Conservation (phyloP, 2,113 vertebrate species). For the Zapornia atra region DNA sequence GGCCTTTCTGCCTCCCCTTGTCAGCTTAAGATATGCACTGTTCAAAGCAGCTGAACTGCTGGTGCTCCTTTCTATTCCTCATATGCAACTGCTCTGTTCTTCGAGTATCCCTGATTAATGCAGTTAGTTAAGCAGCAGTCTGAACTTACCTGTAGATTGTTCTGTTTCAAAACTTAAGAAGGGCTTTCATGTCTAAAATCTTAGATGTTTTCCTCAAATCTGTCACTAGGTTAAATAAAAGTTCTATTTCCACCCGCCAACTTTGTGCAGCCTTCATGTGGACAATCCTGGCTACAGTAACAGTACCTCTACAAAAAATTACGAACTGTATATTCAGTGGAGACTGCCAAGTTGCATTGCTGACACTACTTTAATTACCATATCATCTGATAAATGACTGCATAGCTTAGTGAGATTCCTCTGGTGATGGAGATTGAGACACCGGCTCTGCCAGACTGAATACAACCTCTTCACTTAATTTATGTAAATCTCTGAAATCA, state of each 20-base stretch:
- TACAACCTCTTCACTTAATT: conserved; percentile 12
- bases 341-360: background rate
- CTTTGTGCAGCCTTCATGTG: background rate
- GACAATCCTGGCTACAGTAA: background rate
- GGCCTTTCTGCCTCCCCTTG: background rate
- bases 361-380: conserved; percentile 18
- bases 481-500: conserved; percentile 33
- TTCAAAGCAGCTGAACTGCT: background rate
- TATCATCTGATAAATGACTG: conserved; percentile 36
- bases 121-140: background rate
- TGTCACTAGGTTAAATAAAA: background rate
- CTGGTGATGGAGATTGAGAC: background rate
- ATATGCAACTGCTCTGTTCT: background rate
- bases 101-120: background rate
- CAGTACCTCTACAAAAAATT: background rate
- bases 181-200: background rate
- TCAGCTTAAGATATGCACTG: background rate
- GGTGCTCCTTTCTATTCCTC: background rate
- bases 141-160: background rate
- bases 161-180: background rate
- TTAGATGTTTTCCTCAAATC: background rate
- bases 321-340: background rate
- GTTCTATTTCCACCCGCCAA: background rate
- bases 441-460: background rate
- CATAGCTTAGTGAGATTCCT: background rate